Evolutionary conservation across 2,113 vertebrate species (phyloP).

Genomic region (Oncorhynchus clarkii): DNA sequence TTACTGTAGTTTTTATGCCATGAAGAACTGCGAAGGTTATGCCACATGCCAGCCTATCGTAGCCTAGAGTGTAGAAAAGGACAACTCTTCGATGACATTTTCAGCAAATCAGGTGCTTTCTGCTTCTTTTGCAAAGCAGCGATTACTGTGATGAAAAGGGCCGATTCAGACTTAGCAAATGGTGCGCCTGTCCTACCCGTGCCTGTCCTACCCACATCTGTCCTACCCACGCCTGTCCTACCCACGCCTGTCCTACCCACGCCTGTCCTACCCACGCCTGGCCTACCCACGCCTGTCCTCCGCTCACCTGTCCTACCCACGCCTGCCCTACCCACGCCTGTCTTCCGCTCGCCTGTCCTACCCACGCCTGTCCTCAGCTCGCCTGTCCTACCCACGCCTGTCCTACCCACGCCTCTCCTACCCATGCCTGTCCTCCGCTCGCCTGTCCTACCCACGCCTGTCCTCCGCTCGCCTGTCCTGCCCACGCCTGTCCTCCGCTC

Average conservation of each 20-base stretch:
- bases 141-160: not conserved
- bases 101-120: not conserved
- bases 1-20: not conserved
- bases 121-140: not conserved
- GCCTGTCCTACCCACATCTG: no score
- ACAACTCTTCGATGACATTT: not conserved
- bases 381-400: no score
- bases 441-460: no score
- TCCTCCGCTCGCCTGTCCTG: rapidly evolving
- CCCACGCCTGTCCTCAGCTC: no score
- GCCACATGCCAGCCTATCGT: not conserved
- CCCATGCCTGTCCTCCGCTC: rapidly evolving
- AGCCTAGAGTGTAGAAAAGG: not conserved
- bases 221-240: no score
- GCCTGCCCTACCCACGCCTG: no score
- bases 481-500: rapidly evolving
- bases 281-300: no score
- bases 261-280: no score
- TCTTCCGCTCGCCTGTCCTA: no score
- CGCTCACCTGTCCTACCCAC: no score
- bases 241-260: rapidly evolving
- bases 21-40: not conserved
- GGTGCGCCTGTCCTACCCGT: no score
- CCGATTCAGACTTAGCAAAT: no score
- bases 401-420: rapidly evolving